Percentiles rank a stretch among this genome's conserved stretches.
These are phyloP conservation scores for Heliconius sara DNA, from an alignment of 2,888 invertebrate species.

Conservation along the genomic window DNA sequence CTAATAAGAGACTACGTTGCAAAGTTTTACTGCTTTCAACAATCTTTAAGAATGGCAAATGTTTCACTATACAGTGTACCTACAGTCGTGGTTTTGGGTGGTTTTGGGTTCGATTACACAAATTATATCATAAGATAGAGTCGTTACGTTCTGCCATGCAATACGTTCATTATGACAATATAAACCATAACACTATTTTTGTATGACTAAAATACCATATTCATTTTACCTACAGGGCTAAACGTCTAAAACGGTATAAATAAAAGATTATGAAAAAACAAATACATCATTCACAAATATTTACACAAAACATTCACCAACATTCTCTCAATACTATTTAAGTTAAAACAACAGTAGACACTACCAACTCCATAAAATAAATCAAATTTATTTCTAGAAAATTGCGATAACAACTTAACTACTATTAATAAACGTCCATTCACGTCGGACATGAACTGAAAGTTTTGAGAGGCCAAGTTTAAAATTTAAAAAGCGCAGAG, in stretches of 20 bases:
- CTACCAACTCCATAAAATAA: background rate
- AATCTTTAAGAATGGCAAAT: background rate
- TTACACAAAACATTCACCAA: background rate
- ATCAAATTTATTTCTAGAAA: background rate
- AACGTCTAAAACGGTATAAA: no score
- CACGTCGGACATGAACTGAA: background rate
- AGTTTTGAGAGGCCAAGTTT: conserved; percentile 3
- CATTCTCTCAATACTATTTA: background rate
- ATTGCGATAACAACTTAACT: background rate
- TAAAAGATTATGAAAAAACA: no score
- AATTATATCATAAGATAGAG: no score
- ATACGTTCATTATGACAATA: no score
- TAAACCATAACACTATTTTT: no score
- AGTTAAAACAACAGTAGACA: background rate
- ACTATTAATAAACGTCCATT: background rate
- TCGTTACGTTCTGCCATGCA: no score
- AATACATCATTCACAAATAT: background rate
- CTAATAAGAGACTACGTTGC: background rate
- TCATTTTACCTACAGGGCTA: no score
- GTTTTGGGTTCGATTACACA: no score
- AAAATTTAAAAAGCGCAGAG: background rate
- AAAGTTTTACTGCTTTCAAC: background rate
- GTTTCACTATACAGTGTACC: no score
- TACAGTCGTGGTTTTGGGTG: no score
- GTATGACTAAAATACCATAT: no score